phyloP scores from a whole-genome alignment of 2,888 invertebrate genomes.

The Pyralis farinalis region DNA sequence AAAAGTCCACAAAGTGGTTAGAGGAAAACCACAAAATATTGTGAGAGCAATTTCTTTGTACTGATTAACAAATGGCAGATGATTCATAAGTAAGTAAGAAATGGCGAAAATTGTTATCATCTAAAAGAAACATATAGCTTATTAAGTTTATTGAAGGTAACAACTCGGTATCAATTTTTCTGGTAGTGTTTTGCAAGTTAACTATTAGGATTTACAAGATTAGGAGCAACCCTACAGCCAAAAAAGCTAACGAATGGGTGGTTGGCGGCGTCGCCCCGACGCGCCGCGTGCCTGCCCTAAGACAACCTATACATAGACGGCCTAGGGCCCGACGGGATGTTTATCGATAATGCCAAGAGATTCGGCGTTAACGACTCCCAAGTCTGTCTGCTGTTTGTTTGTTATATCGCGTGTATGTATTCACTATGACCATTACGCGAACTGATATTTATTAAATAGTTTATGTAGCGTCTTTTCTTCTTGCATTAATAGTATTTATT shows the following conservation, averaged over 20 bases:
- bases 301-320: slow-evolving; percentile 66
- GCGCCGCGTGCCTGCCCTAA: slow-evolving; percentile 74
- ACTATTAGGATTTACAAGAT: too few species aligned
- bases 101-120: too few species aligned
- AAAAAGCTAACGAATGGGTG: slow-evolving; percentile 52
- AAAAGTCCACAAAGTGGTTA: too few species aligned
- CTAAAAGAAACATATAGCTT: too few species aligned
- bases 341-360: slow-evolving; percentile 42
- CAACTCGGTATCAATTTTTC: too few species aligned
- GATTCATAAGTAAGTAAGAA: too few species aligned
- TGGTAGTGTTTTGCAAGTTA: too few species aligned
- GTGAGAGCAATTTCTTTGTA: too few species aligned
- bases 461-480: neutral
- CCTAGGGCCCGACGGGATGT: slow-evolving; percentile 58
- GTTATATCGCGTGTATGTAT: slow-evolving; percentile 12
- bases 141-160: too few species aligned
- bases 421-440: neutral
- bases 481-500: neutral
- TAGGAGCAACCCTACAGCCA: slow-evolving; percentile 56
- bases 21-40: too few species aligned
- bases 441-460: neutral
- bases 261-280: slow-evolving; percentile 44
- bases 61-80: too few species aligned
- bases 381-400: slow-evolving; percentile 28
- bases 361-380: slow-evolving; percentile 33